A percentile compares a stretch with the other conserved stretches of the same genome.
Evolutionary conservation across 1,140 invertebrate genomes (phyloP).

Genomic region (Pararge aegeria): DNA sequence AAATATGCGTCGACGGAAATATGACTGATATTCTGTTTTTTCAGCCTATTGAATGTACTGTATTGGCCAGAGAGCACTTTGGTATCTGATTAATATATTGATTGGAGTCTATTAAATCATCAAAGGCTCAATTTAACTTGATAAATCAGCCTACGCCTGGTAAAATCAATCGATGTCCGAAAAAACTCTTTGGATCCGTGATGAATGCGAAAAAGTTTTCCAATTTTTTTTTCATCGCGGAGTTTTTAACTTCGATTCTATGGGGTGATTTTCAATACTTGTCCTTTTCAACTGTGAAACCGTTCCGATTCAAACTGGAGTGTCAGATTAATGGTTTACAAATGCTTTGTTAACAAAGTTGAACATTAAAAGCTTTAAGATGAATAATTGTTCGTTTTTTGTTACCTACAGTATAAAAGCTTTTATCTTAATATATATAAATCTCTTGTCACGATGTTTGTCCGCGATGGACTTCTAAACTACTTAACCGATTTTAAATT

Average conservation of each 20-base stretch:
- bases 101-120: conserved; percentile 35
- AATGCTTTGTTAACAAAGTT: conserved; percentile 21
- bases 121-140: conserved; percentile 25
- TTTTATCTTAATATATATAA: no score
- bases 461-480: no score
- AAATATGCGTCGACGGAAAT: no score
- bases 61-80: conserved; percentile 20
- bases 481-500: no score
- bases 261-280: conserved; percentile 32
- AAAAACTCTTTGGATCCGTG: conserved; percentile 37
- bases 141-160: conserved; percentile 31
- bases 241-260: conserved; percentile 32
- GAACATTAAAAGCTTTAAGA: not conserved
- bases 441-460: no score
- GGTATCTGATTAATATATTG: conserved; percentile 24
- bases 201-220: conserved; percentile 36
- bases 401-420: not conserved
- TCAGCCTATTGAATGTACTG: no score
- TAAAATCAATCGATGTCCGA: conserved; percentile 32
- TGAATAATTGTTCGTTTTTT: not conserved
- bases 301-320: conserved; percentile 21
- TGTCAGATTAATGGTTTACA: conserved; percentile 23
- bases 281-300: conserved; percentile 24
- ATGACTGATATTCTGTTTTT: no score
- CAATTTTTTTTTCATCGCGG: conserved; percentile 33